These are phyloP conservation scores for Cyphomyrus discorhynchus DNA, from an alignment of 2,113 vertebrate genomes.

Conservation along the genomic window DNA sequence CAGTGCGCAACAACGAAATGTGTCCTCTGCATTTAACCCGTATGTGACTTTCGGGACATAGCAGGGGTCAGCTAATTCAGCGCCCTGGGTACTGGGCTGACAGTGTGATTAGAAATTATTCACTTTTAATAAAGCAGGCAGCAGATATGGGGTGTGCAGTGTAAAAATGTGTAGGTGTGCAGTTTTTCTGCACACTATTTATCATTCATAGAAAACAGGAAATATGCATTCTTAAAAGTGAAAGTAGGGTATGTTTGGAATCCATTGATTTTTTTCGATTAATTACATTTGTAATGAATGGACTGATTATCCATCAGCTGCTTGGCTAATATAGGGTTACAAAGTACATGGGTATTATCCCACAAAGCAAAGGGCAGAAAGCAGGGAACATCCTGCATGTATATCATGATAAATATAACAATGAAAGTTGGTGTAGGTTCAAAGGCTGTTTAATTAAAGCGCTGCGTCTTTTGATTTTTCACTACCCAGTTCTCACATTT, in stretches of 20 bases:
- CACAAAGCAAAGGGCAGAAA: background rate
- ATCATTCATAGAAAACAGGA: background rate
- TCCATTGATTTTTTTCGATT: background rate
- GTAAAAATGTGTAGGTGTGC: background rate
- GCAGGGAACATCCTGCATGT: background rate
- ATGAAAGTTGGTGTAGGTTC: background rate
- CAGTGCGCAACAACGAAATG: too few relatives aligned
- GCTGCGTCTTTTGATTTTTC: background rate
- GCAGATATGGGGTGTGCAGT: background rate
- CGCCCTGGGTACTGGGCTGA: background rate
- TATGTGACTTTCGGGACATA: too few relatives aligned
- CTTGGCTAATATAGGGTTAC: background rate
- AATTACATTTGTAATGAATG: background rate
- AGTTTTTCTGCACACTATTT: background rate
- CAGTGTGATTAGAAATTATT: background rate
- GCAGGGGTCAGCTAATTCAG: too few relatives aligned
- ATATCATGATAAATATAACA: background rate
- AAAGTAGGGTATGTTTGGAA: background rate
- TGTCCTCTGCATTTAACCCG: too few relatives aligned
- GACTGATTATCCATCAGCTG: background rate
- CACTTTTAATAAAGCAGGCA: background rate
- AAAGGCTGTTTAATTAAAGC: background rate
- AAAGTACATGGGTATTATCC: background rate
- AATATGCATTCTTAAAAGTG: background rate
- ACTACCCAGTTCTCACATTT: background rate